Evolutionary conservation across 2,888 invertebrate species (phyloP).

Genomic region (Steinernema scapterisci): DNA sequence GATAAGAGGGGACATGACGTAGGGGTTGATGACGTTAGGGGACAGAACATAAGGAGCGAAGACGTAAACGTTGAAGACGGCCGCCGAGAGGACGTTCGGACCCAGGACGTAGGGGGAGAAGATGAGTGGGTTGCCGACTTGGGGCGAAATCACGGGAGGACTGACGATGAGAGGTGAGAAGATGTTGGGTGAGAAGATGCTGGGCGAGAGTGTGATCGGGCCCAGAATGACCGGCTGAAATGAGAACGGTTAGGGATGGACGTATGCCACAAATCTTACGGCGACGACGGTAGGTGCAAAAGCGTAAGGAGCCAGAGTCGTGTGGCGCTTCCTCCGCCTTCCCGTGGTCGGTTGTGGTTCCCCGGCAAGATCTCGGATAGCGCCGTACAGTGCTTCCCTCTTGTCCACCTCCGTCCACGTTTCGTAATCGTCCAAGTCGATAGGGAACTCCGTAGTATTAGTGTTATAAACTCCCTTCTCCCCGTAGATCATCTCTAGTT

Average conservation of each 20-base stretch:
- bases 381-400: constrained; percentile 42
- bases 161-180: constrained; percentile 47
- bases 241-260: neutral
- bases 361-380: constrained; percentile 36
- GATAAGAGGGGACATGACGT: constrained; percentile 18
- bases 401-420: constrained; percentile 43
- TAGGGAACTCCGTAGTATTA: constrained; percentile 7
- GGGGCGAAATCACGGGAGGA: constrained; percentile 53
- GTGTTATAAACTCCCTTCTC: constrained; percentile 40
- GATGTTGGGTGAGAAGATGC: constrained; percentile 54
- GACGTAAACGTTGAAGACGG: constrained; percentile 57
- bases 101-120: constrained; percentile 52
- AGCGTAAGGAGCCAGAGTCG: constrained; percentile 40
- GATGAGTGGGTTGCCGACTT: constrained; percentile 50
- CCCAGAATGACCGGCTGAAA: constrained; percentile 49
- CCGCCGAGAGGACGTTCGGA: constrained; percentile 54
- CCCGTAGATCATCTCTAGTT: constrained; percentile 52
- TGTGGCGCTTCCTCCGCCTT: constrained; percentile 19
- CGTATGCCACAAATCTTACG: neutral
- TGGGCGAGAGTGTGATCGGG: constrained; percentile 53
- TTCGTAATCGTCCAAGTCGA: constrained; percentile 50
- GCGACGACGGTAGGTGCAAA: constrained; percentile 29
- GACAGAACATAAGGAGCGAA: constrained; percentile 48
- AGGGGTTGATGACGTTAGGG: constrained; percentile 43
- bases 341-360: neutral